A percentile compares a stretch with the other conserved stretches of the same genome.
Evolutionary conservation across 2,888 invertebrate genomes (phyloP).

Genomic region (Sarcophaga carnaria): DNA sequence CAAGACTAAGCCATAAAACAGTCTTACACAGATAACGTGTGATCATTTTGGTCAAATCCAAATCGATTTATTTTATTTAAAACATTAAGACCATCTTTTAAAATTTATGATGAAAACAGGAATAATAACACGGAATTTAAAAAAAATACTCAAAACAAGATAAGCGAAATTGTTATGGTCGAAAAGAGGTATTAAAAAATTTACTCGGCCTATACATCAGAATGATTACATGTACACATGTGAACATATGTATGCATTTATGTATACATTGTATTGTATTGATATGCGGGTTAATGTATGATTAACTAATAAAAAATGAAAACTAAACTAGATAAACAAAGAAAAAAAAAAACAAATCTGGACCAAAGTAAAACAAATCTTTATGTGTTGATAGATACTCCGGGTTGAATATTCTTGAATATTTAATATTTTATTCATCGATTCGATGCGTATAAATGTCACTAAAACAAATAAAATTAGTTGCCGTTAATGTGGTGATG

Average conservation of each 20-base stretch:
- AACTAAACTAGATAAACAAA: slow-evolving; percentile 46
- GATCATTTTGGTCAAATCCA: no score
- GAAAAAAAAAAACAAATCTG: slow-evolving; percentile 52
- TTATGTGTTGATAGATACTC: slow-evolving; percentile 49
- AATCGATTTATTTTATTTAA: no score
- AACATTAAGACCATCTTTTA: no score
- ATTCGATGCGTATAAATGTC: slow-evolving; percentile 71
- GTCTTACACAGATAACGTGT: no score
- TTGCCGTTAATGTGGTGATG: slow-evolving; percentile 70
- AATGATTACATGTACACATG: not conserved
- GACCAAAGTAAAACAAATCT: slow-evolving; percentile 60
- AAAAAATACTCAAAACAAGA: no score
- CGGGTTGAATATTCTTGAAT: slow-evolving; percentile 41
- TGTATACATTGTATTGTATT: not conserved
- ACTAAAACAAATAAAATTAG: slow-evolving; percentile 78
- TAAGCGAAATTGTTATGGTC: no score
- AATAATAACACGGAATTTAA: no score
- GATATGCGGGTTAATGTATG: slow-evolving; percentile 56
- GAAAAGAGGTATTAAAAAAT: not conserved
- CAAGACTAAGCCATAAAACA: no score
- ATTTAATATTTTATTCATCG: slow-evolving; percentile 50
- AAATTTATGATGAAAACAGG: no score
- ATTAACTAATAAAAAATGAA: not conserved
- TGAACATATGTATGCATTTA: not conserved
- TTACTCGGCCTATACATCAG: not conserved